Evolutionary conservation across 2,888 invertebrate genomes (phyloP), one percentile per base, ranked within the genome.

Genomic region (Drosophila nr. fundita): DNA sequence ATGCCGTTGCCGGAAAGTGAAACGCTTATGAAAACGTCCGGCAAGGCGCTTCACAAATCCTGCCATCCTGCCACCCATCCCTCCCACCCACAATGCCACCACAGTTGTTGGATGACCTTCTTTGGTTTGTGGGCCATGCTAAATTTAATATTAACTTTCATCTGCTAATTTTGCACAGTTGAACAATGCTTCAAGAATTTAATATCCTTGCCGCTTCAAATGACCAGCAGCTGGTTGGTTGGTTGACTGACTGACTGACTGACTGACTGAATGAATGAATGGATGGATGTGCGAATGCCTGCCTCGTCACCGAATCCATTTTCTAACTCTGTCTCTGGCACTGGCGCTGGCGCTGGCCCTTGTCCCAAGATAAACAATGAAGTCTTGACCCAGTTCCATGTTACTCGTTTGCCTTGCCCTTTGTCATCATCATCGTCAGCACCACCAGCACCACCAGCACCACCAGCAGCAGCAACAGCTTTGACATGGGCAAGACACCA

Each of bases 11-110:
- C 89, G 90, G 90, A 87, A 87, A 89, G 90, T 85, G 88, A 87
- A 88, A 82, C 79, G 86, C 76, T 89, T 89, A 81, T 87, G 83
- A 76, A 73, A 78, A 55, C 83, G 79, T 89, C 90, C 87, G 85
- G 75, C 73, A 72, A 63, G 54, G 45, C 58, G 24, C 24, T 45
- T 24, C 24, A 24, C 45, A 45, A 45, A 45, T 45, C 36, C 54
- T 48, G 27, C 53, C 62, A 11, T n/a, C 11, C 21, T 32, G 13
- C 11, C 29, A 0, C 15, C 38, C 13, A 24, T 18, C 10, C 3
- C 1, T 52, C 50, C 24, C 52, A 42, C 10, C 11, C 21, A 21
- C 21, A 42, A 21, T 42, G 42, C 10, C 13, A n/a, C 6, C 3
- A 29, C 55, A 38, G 21, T 29, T 36, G 27, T 21, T 4, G n/a